Evolutionary conservation across 2,797 vertebrate genomes (phyloP).

Genomic region (Dipus sagitta): DNA sequence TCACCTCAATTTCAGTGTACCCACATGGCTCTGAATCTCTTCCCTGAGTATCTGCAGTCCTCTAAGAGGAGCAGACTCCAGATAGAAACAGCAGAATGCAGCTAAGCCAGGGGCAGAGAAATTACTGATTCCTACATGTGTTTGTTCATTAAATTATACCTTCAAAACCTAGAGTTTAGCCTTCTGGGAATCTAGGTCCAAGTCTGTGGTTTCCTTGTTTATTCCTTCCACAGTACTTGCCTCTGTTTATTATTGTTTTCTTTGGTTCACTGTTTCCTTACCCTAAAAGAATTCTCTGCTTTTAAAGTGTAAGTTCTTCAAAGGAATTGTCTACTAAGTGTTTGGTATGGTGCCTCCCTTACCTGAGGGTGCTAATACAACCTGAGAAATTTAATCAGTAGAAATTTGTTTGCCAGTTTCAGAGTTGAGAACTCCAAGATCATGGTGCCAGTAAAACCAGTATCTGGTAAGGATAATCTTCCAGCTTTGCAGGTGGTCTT

Average conservation of each 20-base stretch:
- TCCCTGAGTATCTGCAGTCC: not conserved
- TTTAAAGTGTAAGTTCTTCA: slow-evolving; percentile 50
- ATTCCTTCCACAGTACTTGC: slow-evolving; percentile 60
- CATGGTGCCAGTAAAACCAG: not conserved
- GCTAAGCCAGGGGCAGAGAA: slow-evolving; percentile 61
- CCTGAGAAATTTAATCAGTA: not conserved
- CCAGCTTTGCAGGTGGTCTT: not conserved
- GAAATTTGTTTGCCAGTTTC: not conserved
- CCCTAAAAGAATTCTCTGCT: slow-evolving; percentile 6
- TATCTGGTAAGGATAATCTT: not conserved
- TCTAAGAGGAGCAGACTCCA: slow-evolving; percentile 43
- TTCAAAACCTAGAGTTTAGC: slow-evolving; percentile 63
- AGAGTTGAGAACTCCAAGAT: not conserved
- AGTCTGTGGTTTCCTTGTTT: slow-evolving; percentile 54
- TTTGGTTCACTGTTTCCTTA: slow-evolving; percentile 36
- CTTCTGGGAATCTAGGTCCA: slow-evolving; percentile 59
- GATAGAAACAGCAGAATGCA: slow-evolving; percentile 62
- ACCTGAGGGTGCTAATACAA: not conserved
- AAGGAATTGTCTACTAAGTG: not conserved
- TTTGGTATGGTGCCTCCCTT: not conserved
- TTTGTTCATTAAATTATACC: slow-evolving; percentile 72
- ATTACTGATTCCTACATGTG: slow-evolving; percentile 62
- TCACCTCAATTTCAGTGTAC: rapidly evolving
- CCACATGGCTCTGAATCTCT: not conserved
- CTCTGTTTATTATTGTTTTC: slow-evolving; percentile 34